A percentile compares a stretch with the other conserved stretches of the same genome.
These are phyloP conservation scores for Colletes collaris DNA, from an alignment of 2,888 invertebrate genomes.

Conservation along the genomic window DNA sequence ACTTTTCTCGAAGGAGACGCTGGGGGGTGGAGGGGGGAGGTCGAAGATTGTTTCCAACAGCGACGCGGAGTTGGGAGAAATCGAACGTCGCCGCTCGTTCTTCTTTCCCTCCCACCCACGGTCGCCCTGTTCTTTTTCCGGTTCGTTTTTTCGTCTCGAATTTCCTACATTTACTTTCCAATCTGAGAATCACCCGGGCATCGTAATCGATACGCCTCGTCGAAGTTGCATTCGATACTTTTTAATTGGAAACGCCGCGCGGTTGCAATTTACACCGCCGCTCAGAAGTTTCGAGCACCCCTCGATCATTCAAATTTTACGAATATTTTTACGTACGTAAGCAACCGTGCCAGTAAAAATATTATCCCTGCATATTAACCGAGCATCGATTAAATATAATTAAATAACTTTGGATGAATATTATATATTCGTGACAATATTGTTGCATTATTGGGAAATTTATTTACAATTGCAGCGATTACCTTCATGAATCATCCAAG, in stretches of 20 bases:
- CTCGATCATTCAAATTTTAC: too few species aligned
- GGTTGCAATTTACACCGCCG: conserved; percentile 37
- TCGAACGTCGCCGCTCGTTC: neutral
- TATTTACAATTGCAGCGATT: too few species aligned
- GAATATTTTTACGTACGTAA: too few species aligned
- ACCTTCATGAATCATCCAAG: too few species aligned
- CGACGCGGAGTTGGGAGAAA: neutral
- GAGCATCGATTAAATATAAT: neutral
- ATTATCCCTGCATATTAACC: neutral
- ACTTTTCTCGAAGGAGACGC: neutral
- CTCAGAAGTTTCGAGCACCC: too few species aligned
- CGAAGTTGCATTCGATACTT: conserved; percentile 65
- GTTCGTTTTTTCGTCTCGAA: neutral
- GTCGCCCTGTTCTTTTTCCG: neutral
- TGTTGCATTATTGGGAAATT: too few species aligned
- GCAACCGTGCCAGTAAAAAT: too few species aligned
- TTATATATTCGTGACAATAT: too few species aligned
- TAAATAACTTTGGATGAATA: too few species aligned
- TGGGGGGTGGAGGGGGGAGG: neutral
- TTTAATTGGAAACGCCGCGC: conserved; percentile 62
- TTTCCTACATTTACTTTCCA: conserved; percentile 4
- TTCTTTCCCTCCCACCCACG: neutral
- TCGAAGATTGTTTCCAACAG: neutral
- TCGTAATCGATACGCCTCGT: conserved; percentile 42
- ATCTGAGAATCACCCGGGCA: conserved; percentile 14